Evolutionary conservation across 2,888 invertebrate genomes (phyloP), one percentile per base, ranked within the genome.

Genomic region (Selenia dentaria): DNA sequence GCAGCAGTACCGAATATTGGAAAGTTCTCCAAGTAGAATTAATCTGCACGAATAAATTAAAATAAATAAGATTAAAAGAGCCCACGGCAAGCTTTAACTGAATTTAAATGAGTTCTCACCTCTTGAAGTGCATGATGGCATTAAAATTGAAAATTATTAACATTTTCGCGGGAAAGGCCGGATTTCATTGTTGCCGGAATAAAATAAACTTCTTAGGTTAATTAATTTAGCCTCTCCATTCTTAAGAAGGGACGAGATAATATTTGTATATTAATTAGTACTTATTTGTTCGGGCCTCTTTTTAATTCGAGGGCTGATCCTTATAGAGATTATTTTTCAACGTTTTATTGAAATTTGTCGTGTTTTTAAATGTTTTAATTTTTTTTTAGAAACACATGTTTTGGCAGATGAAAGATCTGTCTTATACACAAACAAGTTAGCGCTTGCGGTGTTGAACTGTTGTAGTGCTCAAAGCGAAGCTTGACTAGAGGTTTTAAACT

Each of bases 31-130:
- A 60, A 71, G 72, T 64, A 69, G 79, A 82, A 83, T 79, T 84
- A 87, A 87, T 88, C 82, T 74, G 60, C 67, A 69, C 59, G 86
- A 85, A 88, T 88, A 89, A 83, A 86, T 89, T 89, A 82, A 85
- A 86, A 85, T 84, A 84, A 87, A 88, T 87, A 77, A 85, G 88
- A 87, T 88, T 85, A 83, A 80, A 81, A 79, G 74, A 77, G 76
- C 71, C 74, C 74, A 70, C 67, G 69, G 74, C 67, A 70, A 59
- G 70, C 74, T 75, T 67, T 78, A 78, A 84, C 81, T 82, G 79
- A 87, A 87, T 85, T 81, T 79, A 76, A 87, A 87, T 87, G 79
- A 86, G 41, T 80, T 79, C 74, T 69, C 83, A 84, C 83, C 86
- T 84, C 79, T 81, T 72, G 71, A 74, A 86, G 83, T 88, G 86